Evolutionary conservation across 2,888 invertebrate genomes (phyloP).

Genomic region (Metalampra italica): DNA sequence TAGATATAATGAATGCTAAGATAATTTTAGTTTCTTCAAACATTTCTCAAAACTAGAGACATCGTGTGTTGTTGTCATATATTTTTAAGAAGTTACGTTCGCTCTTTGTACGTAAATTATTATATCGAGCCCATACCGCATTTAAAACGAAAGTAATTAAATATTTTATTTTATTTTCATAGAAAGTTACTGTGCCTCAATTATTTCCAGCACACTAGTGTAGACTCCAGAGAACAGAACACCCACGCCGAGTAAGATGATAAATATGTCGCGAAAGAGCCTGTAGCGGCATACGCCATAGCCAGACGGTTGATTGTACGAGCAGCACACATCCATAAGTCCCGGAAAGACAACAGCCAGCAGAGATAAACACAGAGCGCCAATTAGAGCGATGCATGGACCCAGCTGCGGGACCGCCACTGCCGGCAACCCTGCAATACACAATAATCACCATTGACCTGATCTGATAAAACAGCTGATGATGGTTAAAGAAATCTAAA

Average conservation of each 20-base stretch:
- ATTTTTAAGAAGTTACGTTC: no score
- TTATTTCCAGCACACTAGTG: slow-evolving; percentile 6
- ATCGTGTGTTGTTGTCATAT: no score
- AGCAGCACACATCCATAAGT: slow-evolving; percentile 55
- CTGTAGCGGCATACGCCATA: slow-evolving; percentile 38
- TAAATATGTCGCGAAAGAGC: slow-evolving; percentile 33
- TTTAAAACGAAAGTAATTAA: no score
- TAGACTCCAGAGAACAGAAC: not conserved
- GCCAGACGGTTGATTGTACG: slow-evolving; percentile 28
- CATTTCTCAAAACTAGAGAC: no score
- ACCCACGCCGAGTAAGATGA: slow-evolving; percentile 28
- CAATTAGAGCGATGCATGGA: slow-evolving; percentile 86
- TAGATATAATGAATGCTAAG: no score
- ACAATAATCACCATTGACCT: not conserved
- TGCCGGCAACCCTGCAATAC: slow-evolving; percentile 52
- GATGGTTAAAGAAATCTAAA: not conserved
- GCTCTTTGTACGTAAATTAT: no score
- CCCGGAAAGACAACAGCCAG: slow-evolving; percentile 92
- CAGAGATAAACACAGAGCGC: slow-evolving; percentile 91
- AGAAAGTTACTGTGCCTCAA: not conserved
- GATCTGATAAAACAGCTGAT: not conserved
- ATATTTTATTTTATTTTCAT: no score
- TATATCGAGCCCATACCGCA: no score
- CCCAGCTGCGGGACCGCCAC: slow-evolving; percentile 87
- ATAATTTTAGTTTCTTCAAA: no score